phyloP scores from a whole-genome alignment of 2,888 invertebrate species.

The Tachystola acroxantha region DNA sequence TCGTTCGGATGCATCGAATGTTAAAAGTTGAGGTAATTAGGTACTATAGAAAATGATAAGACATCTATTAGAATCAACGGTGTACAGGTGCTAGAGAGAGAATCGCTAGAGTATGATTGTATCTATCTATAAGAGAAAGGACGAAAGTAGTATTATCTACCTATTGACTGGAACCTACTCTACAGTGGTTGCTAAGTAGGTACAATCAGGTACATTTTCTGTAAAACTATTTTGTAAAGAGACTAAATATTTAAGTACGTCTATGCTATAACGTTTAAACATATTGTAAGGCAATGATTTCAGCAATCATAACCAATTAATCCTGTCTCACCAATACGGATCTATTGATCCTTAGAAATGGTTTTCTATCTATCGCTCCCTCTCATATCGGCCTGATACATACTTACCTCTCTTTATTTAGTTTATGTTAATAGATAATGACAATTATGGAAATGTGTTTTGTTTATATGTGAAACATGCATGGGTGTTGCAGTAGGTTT shows the following conservation, averaged over 20 bases:
- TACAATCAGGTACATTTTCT: not conserved
- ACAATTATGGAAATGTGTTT: constrained; percentile 20
- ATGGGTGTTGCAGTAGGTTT: constrained; percentile 37
- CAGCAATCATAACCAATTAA: no score
- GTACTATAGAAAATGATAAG: constrained; percentile 23
- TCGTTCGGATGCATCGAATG: constrained; percentile 63
- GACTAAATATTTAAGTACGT: not conserved
- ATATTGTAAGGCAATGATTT: no score
- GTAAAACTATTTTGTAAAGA: not conserved
- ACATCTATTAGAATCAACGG: constrained; percentile 33
- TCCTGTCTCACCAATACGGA: no score
- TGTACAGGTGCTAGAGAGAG: constrained; percentile 46
- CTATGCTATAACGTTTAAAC: no score
- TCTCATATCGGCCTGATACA: not conserved
- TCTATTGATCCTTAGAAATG: not conserved
- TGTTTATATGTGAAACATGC: constrained; percentile 52
- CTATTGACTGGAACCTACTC: constrained; percentile 3
- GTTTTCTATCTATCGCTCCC: not conserved
- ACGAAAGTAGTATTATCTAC: not conserved
- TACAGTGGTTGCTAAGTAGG: not conserved
- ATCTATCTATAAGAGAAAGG: constrained; percentile 4
- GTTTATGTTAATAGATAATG: not conserved
- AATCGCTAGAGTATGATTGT: constrained; percentile 23
- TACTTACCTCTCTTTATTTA: not conserved
- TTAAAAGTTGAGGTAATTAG: constrained; percentile 37